Conservation (phyloP, 2,113 vertebrate genomes). For the Pipa parva region DNA sequence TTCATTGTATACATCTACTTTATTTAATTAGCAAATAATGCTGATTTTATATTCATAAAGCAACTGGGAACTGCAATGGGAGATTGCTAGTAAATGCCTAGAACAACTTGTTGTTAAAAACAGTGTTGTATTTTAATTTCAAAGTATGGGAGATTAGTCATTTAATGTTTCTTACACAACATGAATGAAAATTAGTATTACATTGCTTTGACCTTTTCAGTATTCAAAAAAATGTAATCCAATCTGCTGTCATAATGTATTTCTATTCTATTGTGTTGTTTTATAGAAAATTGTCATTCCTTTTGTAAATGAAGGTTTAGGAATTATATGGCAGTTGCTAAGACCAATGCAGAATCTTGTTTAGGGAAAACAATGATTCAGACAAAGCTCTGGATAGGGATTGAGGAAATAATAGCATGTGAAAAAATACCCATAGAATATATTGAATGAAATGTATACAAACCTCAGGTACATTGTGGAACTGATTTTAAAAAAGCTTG, state of each 20-base stretch:
- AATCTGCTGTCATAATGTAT: conserved; percentile 50
- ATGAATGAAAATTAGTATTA: conserved; percentile 63
- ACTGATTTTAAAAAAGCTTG: too few species aligned
- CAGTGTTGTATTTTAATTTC: conserved; percentile 45
- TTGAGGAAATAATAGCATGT: too few species aligned
- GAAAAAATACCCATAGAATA: too few species aligned
- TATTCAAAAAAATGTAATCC: conserved; percentile 70
- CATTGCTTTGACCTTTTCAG: conserved; percentile 75
- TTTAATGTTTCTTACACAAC: conserved; percentile 65
- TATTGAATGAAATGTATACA: too few species aligned
- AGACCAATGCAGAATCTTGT: too few species aligned
- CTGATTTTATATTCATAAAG: conserved; percentile 50
- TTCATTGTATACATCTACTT: conserved; percentile 44
- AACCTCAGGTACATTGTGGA: too few species aligned
- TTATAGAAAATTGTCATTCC: conserved; percentile 11
- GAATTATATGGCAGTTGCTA: too few species aligned
- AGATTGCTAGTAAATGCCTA: conserved; percentile 23
- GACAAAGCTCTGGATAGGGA: too few species aligned
- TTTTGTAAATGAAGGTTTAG: conserved; percentile 1
- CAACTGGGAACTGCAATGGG: conserved; percentile 26
- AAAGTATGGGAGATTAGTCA: conserved; percentile 57
- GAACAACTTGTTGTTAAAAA: conserved; percentile 9
- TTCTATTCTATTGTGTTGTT: conserved; percentile 25
- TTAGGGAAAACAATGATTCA: too few species aligned
- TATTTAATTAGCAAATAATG: conserved; percentile 58